Percentiles rank a stretch among this genome's conserved stretches.
phyloP scores from a whole-genome alignment of 2,888 invertebrate species.

The Diarsia mendica region DNA sequence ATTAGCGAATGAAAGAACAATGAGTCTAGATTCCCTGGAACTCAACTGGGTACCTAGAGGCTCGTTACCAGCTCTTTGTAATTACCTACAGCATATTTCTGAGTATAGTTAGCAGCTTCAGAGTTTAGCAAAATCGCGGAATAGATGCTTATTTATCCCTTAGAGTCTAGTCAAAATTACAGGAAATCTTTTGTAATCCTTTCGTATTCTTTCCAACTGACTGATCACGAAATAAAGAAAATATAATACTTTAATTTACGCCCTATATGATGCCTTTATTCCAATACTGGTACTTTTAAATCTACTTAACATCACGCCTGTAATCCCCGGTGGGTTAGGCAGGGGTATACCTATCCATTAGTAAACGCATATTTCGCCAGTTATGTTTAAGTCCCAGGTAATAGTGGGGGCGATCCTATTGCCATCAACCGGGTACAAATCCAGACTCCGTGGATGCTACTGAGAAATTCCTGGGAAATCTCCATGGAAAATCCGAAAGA shows the following conservation, averaged over 20 bases:
- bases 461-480: too few relatives aligned
- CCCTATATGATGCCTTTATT: not conserved
- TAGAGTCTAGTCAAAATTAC: not conserved
- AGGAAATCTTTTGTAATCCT: not conserved
- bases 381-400: too few relatives aligned
- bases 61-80: conserved; percentile 6
- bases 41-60: not conserved
- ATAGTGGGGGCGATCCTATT: too few relatives aligned
- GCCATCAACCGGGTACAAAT: too few relatives aligned
- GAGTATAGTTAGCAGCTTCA: conserved; percentile 58
- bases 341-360: too few relatives aligned
- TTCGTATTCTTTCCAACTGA: not conserved
- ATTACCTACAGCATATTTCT: conserved; percentile 24
- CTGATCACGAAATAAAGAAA: not conserved
- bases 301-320: not conserved
- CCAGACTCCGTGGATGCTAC: too few relatives aligned
- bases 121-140: conserved; percentile 63
- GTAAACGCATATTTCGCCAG: too few relatives aligned
- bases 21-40: not conserved
- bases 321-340: too few relatives aligned
- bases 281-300: not conserved
- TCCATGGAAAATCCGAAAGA: too few relatives aligned
- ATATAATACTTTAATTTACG: not conserved
- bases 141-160: not conserved
- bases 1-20: too few relatives aligned